A percentile compares a stretch with the other conserved stretches of the same genome.
Evolutionary conservation across 2,888 invertebrate genomes (phyloP).

Genomic region (Psylliodes chrysocephalus): DNA sequence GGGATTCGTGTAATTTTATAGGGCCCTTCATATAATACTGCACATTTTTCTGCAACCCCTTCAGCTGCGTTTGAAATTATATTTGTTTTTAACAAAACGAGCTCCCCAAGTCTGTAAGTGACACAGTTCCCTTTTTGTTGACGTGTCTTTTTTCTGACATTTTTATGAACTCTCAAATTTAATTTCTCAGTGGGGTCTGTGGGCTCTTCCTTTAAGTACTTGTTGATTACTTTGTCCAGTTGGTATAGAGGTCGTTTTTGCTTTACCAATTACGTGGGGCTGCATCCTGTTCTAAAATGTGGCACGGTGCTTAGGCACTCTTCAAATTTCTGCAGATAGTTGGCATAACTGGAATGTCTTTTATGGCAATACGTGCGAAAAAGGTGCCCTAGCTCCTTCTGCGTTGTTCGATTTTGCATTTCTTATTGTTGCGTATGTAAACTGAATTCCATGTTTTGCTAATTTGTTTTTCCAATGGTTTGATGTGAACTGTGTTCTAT

Average conservation of each 20-base stretch:
- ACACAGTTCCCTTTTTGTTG: no score
- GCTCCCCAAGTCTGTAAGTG: no score
- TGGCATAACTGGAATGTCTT: background rate
- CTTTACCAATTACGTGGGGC: background rate
- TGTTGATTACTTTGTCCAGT: no score
- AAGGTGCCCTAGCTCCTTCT: background rate
- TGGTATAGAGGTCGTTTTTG: background rate
- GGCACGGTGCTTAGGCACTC: background rate
- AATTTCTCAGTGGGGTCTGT: no score
- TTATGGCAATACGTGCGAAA: background rate
- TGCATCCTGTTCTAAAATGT: constrained; percentile 1
- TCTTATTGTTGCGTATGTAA: background rate
- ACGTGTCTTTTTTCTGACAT: no score
- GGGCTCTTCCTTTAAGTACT: no score
- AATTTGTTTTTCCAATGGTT: background rate
- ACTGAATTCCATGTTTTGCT: background rate
- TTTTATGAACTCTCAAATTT: no score
- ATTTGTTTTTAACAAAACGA: no score
- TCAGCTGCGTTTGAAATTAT: background rate
- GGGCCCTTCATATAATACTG: background rate
- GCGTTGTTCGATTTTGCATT: background rate
- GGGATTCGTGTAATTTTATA: background rate
- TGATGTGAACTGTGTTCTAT: background rate
- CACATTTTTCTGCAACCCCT: no score
- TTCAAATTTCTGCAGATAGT: background rate